Evolutionary conservation across 2,113 vertebrate species (phyloP).

Genomic region (Malurus alboscapulatus): DNA sequence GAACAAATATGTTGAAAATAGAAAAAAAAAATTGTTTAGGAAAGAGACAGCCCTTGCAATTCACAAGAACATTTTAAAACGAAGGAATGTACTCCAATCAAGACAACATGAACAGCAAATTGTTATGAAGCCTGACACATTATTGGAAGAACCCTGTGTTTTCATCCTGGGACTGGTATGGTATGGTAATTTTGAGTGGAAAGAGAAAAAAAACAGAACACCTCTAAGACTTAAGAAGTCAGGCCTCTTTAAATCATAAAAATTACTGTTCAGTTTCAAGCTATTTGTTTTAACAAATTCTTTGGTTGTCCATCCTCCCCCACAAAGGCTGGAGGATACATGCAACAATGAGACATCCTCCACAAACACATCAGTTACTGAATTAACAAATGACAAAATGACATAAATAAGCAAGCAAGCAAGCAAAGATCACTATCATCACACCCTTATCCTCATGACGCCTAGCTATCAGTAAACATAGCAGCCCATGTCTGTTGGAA

Average conservation of each 20-base stretch:
- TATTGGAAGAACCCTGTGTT: not conserved
- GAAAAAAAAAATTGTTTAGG: not conserved
- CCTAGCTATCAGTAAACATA: not conserved
- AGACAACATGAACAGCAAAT: not conserved
- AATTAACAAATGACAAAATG: not conserved
- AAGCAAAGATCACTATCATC: not conserved
- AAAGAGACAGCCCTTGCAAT: not conserved
- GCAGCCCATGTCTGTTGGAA: not conserved
- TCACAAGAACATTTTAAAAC: not conserved
- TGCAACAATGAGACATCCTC: not conserved
- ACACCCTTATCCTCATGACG: not conserved
- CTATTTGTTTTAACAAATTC: not conserved
- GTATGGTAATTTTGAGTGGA: not conserved
- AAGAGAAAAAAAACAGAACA: not conserved
- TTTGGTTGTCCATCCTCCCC: not conserved
- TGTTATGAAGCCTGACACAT: not conserved
- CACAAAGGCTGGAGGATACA: not conserved
- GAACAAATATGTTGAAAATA: not conserved
- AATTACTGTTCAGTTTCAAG: not conserved
- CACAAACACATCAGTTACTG: not conserved
- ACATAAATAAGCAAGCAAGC: not conserved
- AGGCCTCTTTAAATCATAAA: not conserved
- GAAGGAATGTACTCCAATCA: not conserved
- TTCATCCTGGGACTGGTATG: not conserved
- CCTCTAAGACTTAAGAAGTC: not conserved